phyloP scores from a whole-genome alignment of 2,797 vertebrate genomes.

The Anguilla pacifica region DNA sequence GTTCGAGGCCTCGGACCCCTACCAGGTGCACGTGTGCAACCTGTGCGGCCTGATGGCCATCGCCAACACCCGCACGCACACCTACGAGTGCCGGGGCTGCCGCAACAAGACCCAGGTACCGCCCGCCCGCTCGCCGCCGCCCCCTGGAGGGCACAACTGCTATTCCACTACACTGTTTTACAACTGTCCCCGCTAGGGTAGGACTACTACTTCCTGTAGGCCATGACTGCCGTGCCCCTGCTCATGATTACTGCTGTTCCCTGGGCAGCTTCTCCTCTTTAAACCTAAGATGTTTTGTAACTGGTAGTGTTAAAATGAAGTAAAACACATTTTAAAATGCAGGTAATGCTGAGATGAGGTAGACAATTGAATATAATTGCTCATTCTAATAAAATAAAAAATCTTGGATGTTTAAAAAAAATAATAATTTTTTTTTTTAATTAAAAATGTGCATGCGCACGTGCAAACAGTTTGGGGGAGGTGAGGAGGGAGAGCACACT shows the following conservation, averaged over 20 bases:
- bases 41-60: constrained; percentile 98
- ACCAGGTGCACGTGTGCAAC: constrained; percentile 97
- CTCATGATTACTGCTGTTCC: too few species aligned
- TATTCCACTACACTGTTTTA: neutral
- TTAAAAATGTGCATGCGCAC: too few species aligned
- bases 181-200: neutral
- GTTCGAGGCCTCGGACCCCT: constrained; percentile 96
- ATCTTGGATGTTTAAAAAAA: too few species aligned
- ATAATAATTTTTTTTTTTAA: too few species aligned
- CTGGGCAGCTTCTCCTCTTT: neutral
- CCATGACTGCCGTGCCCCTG: too few species aligned
- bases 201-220: too few species aligned
- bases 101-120: constrained; percentile 96
- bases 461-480: neutral
- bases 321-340: too few species aligned
- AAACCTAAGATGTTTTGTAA: neutral
- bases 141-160: neutral
- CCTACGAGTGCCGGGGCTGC: constrained; percentile 94
- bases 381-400: too few species aligned
- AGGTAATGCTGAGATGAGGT: too few species aligned
- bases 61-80: constrained; percentile 95
- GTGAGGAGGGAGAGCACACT: neutral
- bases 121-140: neutral
- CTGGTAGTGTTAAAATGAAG: too few species aligned
- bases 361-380: too few species aligned